Evolutionary conservation across 2,113 vertebrate genomes (phyloP), one percentile per base, ranked within the genome.

Genomic region (human (Homo sapiens)): DNA sequence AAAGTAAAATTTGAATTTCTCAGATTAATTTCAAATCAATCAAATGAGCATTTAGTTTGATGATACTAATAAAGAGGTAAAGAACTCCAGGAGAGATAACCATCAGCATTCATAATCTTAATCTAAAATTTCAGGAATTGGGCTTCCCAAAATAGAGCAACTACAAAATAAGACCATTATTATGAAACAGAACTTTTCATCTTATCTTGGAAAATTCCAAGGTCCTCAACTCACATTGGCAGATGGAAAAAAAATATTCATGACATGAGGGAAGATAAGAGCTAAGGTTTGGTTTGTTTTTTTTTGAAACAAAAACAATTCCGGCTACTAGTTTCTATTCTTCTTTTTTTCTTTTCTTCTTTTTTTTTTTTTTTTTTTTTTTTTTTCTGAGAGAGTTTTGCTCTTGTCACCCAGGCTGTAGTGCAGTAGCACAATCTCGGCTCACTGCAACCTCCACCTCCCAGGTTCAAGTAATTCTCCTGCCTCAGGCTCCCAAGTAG

Each of bases 271-370:
- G n/a, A 87, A 87, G 32, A 89, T 16, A 89, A 72, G 25, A 92
- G 25, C 38, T 92, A 76, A 75, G 38, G 35, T 90, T 89, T 89
- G 80, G 17, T 94, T 68, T 72, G 68, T 30, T 75, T 96, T 84
- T 84, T 93, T 93, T 85, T 59, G 9, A 90, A 90, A n/a, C 27
- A 30, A 64, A 92, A 87, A 78, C 35, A 72, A 38, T 75, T 96
- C 55, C 70, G 14, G 38, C 12, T 84, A 66, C 78, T 25, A 68
- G 10, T 78, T 97, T 96, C 35, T 88, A 0, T 59, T 52, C 50
- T 23, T 57, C 3, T 57, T 57, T 57, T 57, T 23, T 64, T 61
- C 12, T 27, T 27, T 61, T 12, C n/a, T n/a, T n/a, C n/a, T n/a
- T n/a, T n/a, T 22, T 57, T 2, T 61, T 5, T 27, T 61, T 57